Base-by-base conservation (phyloP, 2,113 vertebrate species). In the Potamarius usumacintae region DNA sequence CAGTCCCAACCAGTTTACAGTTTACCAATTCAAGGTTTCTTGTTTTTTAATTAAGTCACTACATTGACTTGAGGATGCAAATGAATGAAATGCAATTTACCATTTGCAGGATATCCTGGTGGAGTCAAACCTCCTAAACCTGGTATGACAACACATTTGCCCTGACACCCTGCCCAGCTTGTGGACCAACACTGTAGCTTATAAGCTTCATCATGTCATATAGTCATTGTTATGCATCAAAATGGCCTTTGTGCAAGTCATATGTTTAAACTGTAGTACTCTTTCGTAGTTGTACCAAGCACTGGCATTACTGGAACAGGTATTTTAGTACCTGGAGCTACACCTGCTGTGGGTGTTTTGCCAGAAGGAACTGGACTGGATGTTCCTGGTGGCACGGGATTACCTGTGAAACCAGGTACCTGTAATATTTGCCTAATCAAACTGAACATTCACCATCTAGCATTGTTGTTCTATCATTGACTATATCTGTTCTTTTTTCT, bases 331-430 rank as follows among this genome's bases (percentile, higher is more conserved):
- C 93, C 94, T 53, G 91, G 86, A 63, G 94, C 87, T 0, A 94
- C 94, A 83, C 92, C 92, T 69, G 62, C 20, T 58, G 85, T 91
- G 27, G 84, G 2, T 20, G 57, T 88, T 20, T 81, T 67, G 69
- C 93, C 91, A 12, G 87, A 6, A 17, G 71, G 89, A 22, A 8
- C 86, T 0, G 87, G 52, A 27, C 50, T 86, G 11, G 12, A 83
- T 20, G 83, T 89, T 17, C 90, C 94, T 42, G 92, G 91, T 82
- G 95, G 93, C 5, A 93, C 93, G 5, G 91, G 91, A 15, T 85
- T 74, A 34, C 89, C 90, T 83, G 83, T 27, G 48, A 94, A 93
- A 90, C 91, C 92, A 93, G 91, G 94, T 95, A 82, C 84, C 53
- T 82, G 55, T 53, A 71, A 57, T 81, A 84, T 72, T 58, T 71